Evolutionary conservation across 2,888 invertebrate genomes (phyloP).

Genomic region (Axea sp.): DNA sequence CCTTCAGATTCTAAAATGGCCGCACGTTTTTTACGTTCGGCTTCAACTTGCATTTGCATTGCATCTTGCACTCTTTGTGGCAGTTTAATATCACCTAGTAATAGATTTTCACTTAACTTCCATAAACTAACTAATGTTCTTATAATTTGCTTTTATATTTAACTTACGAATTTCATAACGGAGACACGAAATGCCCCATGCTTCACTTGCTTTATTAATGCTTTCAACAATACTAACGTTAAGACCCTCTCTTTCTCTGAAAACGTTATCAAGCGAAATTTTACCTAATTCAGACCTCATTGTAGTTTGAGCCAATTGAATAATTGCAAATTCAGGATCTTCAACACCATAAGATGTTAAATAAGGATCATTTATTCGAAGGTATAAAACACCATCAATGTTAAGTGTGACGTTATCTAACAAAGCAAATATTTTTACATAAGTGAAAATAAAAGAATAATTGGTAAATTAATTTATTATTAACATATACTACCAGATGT

Average conservation of each 20-base stretch:
- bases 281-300: slow-evolving; percentile 99
- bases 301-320: slow-evolving; percentile 99
- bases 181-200: slow-evolving; percentile 98
- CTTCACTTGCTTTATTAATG: slow-evolving; percentile 98
- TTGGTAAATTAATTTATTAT: too few relatives aligned
- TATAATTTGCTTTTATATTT: slow-evolving; percentile 20
- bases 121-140: background rate
- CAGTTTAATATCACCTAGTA: slow-evolving; percentile 90
- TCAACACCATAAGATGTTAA: slow-evolving; percentile 98
- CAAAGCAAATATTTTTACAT: slow-evolving; percentile 41
- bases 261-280: slow-evolving; percentile 97
- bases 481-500: slow-evolving; percentile 89
- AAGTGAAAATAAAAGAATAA: too few relatives aligned
- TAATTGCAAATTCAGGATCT: slow-evolving; percentile 99
- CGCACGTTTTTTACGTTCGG: slow-evolving; percentile 97
- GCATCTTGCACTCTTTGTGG: slow-evolving; percentile 97
- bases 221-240: slow-evolving; percentile 97
- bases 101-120: too few relatives aligned
- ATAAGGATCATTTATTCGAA: slow-evolving; percentile 96
- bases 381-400: slow-evolving; percentile 98
- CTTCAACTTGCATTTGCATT: slow-evolving; percentile 99
- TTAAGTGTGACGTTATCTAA: slow-evolving; percentile 94
- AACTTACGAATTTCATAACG: slow-evolving; percentile 94
- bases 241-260: slow-evolving; percentile 96
- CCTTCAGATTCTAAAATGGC: slow-evolving; percentile 99